Percentiles rank a stretch among this genome's conserved stretches.
These are phyloP conservation scores for Dermolepida albohirtum DNA, from an alignment of 2,888 invertebrate species.

Conservation along the genomic window DNA sequence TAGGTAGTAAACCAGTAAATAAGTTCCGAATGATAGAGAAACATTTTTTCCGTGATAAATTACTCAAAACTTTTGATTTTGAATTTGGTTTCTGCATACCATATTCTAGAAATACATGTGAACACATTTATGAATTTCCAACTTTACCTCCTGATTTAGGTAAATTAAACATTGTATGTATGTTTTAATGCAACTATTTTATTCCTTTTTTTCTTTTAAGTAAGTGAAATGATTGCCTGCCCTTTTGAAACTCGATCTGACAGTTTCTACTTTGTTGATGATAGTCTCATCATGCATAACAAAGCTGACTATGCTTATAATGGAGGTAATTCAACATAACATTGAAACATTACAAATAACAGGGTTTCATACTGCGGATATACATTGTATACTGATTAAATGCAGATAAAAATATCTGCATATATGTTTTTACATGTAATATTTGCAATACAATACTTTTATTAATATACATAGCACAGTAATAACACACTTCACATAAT, in stretches of 20 bases:
- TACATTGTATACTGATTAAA: constrained; percentile 22
- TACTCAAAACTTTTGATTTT: constrained; percentile 98
- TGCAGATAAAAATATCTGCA: constrained; percentile 24
- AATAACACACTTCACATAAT: constrained; percentile 28
- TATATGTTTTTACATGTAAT: constrained; percentile 34
- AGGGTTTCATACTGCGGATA: constrained; percentile 19
- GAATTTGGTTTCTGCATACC: constrained; percentile 99
- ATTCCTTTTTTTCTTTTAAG: constrained; percentile 69
- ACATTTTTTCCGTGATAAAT: constrained; percentile 93
- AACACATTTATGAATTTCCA: constrained; percentile 99
- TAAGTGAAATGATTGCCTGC: constrained; percentile 94
- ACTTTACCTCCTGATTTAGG: constrained; percentile 86
- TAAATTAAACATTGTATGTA: constrained; percentile 65
- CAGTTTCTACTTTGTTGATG: constrained; percentile 99
- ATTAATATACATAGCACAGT: constrained; percentile 27
- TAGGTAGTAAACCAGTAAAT: constrained; percentile 91
- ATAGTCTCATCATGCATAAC: constrained; percentile 97
- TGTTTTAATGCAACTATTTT: too few species aligned
- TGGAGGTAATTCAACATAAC: constrained; percentile 71
- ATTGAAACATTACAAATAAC: constrained; percentile 27
- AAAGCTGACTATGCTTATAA: constrained; percentile 99
- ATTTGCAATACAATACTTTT: constrained; percentile 27
- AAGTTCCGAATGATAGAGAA: constrained; percentile 99
- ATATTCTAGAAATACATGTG: constrained; percentile 96
- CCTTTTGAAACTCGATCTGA: constrained; percentile 98